Conservation (phyloP, 2,797 vertebrate species). For the Lagodon rhomboides region DNA sequence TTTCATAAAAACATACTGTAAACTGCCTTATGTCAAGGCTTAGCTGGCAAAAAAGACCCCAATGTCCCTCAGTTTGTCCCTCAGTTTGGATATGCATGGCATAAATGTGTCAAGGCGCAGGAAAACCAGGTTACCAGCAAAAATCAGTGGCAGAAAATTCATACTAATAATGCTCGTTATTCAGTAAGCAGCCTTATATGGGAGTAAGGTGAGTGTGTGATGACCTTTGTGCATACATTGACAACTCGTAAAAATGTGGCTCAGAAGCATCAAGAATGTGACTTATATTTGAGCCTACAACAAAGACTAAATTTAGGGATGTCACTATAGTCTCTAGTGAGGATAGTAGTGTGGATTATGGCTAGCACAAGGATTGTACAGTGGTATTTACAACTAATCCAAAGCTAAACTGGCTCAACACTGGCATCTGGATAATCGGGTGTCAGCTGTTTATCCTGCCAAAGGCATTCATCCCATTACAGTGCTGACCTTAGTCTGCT, state of each 20-base stretch:
- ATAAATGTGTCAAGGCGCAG: neutral
- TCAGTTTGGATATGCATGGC: neutral
- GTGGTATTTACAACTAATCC: slow-evolving; percentile 35
- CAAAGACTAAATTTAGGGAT: neutral
- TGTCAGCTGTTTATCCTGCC: slow-evolving; percentile 25
- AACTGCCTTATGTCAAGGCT: neutral
- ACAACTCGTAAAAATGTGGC: neutral
- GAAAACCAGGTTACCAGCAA: neutral
- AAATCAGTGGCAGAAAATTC: neutral
- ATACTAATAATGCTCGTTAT: neutral
- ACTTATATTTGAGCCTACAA: neutral
- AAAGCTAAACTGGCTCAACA: slow-evolving; percentile 11
- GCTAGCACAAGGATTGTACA: neutral
- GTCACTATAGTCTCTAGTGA: neutral
- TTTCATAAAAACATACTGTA: neutral
- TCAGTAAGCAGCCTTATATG: neutral
- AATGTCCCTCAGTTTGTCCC: neutral
- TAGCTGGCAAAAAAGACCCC: neutral
- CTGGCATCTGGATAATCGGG: slow-evolving; percentile 23
- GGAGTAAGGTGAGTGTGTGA: neutral
- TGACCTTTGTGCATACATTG: neutral
- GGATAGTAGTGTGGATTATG: slow-evolving; percentile 23
- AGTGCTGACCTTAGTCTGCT: neutral
- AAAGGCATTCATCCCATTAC: slow-evolving; percentile 1
- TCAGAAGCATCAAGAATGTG: neutral